These are phyloP conservation scores for Prosopocoilus inquinatus DNA, from an alignment of 2,888 invertebrate genomes.

Conservation along the genomic window DNA sequence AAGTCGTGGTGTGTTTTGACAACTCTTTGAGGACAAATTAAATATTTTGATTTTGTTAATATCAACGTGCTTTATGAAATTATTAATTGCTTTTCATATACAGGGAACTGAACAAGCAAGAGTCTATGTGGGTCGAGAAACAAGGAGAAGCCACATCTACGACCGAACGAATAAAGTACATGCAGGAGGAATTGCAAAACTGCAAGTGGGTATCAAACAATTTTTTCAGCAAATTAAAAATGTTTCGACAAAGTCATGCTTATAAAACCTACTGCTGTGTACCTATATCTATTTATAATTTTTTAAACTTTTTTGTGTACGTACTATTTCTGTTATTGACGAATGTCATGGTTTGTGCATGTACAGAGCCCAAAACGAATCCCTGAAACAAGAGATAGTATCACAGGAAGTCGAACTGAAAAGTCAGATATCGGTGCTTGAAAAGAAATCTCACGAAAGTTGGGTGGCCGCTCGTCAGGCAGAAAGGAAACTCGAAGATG, in stretches of 20 bases:
- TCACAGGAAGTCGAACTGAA: conserved; percentile 74
- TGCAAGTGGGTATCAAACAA: conserved; percentile 61
- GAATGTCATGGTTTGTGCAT: too few relatives aligned
- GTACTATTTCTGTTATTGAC: too few relatives aligned
- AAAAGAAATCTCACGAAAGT: conserved; percentile 81
- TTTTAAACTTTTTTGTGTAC: too few relatives aligned
- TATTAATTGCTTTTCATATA: conserved; percentile 31
- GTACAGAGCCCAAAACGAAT: conserved; percentile 56
- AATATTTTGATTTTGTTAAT: too few relatives aligned
- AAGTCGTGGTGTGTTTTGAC: too few relatives aligned
- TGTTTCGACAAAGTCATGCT: too few relatives aligned
- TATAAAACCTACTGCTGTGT: too few relatives aligned
- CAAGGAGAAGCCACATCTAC: conserved; percentile 80
- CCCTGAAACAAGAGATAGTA: conserved; percentile 78
- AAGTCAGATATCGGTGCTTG: conserved; percentile 72
- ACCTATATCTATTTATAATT: too few relatives aligned
- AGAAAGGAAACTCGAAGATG: conserved; percentile 79
- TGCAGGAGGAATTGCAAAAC: conserved; percentile 78
- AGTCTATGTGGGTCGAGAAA: conserved; percentile 75
- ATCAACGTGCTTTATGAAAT: neutral
- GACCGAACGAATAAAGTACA: conserved; percentile 71
- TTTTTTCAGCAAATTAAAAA: too few relatives aligned
- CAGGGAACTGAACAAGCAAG: conserved; percentile 74
- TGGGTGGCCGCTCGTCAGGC: conserved; percentile 83
- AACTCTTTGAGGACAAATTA: too few relatives aligned